A percentile compares a stretch with the other conserved stretches of the same genome.
Conservation (phyloP, 2,113 vertebrate genomes). For the Mugil cephalus region DNA sequence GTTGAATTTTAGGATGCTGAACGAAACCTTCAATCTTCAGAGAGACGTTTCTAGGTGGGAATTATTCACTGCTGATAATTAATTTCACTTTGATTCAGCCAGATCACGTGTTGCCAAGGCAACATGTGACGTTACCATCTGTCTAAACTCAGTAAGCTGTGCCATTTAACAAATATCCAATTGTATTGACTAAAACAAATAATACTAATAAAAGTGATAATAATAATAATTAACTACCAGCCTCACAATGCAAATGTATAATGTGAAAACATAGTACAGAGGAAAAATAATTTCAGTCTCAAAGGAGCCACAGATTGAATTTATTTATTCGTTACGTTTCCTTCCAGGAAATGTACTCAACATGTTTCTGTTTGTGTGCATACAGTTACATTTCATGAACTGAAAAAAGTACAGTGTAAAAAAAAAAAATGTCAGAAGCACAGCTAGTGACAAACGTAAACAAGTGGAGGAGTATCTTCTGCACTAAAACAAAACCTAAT, state of each 20-base stretch:
- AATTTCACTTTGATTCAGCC: slow-evolving; percentile 75
- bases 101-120: slow-evolving; percentile 74
- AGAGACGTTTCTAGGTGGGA: slow-evolving; percentile 80
- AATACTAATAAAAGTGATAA: not conserved
- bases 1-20: slow-evolving; percentile 53
- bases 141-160: slow-evolving; percentile 47
- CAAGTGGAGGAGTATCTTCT: no score
- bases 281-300: not conserved
- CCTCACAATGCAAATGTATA: not conserved
- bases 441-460: no score
- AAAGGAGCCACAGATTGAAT: not conserved
- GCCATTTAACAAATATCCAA: slow-evolving; percentile 9
- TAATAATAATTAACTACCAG: not conserved
- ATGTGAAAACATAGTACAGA: not conserved
- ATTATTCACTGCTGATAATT: slow-evolving; percentile 66
- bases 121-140: slow-evolving; percentile 76
- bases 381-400: not conserved
- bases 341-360: not conserved
- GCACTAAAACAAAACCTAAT: not conserved
- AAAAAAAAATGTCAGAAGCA: not conserved
- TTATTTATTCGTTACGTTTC: no score
- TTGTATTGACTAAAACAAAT: slow-evolving; percentile 7
- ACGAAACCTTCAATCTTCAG: slow-evolving; percentile 62
- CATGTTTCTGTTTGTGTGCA: not conserved
- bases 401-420: not conserved